These are phyloP conservation scores for Phlogophora meticulosa DNA, from an alignment of 2,888 invertebrate species.

Conservation along the genomic window DNA sequence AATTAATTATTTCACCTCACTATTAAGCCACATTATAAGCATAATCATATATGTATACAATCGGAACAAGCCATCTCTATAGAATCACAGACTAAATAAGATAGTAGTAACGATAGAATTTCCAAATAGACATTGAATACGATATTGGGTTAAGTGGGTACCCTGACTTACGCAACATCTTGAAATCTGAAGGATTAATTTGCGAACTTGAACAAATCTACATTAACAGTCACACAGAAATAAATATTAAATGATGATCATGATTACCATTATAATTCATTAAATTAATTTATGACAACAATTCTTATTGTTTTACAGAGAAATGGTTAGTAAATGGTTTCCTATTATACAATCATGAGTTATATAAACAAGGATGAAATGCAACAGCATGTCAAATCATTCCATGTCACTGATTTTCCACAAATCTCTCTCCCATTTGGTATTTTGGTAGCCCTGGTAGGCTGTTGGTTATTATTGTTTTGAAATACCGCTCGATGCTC, in stretches of 20 bases:
- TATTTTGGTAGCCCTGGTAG: neutral
- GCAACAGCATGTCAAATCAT: neutral
- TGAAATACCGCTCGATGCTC: neutral
- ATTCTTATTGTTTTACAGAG: too few relatives aligned
- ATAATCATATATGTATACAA: conserved; percentile 15
- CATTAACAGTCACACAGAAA: neutral
- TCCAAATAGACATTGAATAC: neutral
- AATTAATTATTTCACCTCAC: conserved; percentile 28
- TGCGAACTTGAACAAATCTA: too few relatives aligned
- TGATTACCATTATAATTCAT: too few relatives aligned
- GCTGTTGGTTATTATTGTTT: too few relatives aligned
- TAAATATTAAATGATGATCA: neutral
- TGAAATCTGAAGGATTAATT: too few relatives aligned
- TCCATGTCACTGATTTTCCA: neutral
- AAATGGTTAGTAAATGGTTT: too few relatives aligned
- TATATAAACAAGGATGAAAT: neutral
- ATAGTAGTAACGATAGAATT: too few relatives aligned
- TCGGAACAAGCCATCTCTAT: neutral
- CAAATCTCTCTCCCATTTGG: neutral
- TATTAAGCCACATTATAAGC: conserved; percentile 14
- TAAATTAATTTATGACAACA: neutral
- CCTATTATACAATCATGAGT: too few relatives aligned
- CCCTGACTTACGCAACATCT: neutral
- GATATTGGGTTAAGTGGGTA: too few relatives aligned
- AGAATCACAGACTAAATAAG: too few relatives aligned